Evolutionary conservation across 2,797 vertebrate species (phyloP).

Genomic region (Oreochromis mossambicus): DNA sequence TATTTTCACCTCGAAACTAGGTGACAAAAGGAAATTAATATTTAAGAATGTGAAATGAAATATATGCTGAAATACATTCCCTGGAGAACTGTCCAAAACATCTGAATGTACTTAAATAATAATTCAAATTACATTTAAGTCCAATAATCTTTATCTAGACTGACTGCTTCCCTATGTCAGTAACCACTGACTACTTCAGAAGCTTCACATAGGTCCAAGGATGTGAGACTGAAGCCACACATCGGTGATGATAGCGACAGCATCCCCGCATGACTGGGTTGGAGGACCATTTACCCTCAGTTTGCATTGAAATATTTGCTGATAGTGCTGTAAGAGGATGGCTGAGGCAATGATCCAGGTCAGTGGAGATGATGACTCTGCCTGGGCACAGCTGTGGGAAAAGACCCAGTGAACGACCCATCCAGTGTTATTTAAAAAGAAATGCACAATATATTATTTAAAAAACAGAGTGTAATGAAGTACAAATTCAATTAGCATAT

Average conservation of each 20-base stretch:
- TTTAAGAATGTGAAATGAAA: background rate
- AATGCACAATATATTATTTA: background rate
- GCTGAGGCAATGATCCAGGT: slow-evolving; percentile 64
- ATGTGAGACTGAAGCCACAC: background rate
- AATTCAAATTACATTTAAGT: background rate
- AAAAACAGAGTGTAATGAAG: background rate
- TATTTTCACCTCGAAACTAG: background rate
- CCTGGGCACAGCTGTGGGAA: slow-evolving; percentile 51
- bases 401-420: slow-evolving; percentile 36
- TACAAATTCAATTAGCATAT: slow-evolving; percentile 18
- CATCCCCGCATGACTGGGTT: slow-evolving; percentile 24
- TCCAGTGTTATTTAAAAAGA: background rate
- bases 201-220: background rate
- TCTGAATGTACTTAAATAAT: accelerated
- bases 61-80: background rate
- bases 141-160: background rate
- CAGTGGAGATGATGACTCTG: slow-evolving; percentile 64
- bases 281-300: slow-evolving; percentile 20
- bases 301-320: slow-evolving; percentile 55
- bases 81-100: background rate
- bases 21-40: background rate
- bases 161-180: background rate
- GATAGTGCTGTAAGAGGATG: slow-evolving; percentile 28
- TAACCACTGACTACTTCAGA: background rate
- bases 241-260: background rate